Evolutionary conservation across 1,140 invertebrate species (phyloP), one percentile per base, ranked within the genome.

Genomic region (Anoplophora glabripennis): DNA sequence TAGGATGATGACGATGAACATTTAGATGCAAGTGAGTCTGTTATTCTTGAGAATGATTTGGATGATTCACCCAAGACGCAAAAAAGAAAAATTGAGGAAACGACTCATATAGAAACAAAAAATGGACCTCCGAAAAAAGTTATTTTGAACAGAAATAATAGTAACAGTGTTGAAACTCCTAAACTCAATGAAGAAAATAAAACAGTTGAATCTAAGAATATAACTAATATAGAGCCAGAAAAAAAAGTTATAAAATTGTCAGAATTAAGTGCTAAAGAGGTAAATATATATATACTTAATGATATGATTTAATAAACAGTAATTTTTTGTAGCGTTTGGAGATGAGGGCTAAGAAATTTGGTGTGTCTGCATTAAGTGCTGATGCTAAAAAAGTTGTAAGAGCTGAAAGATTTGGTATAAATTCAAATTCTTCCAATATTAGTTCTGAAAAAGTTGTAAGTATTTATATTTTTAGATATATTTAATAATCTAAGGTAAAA

Each of bases 291-390:
- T 7, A 40, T 40, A 40, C 14, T 40, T 40, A 8, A 40, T 3
- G 8, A 8, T 40, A 40, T 3, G 8, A 45, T 59, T 56, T 8
- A 40, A 63, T 44, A 51, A 54, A 60, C 59, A 49, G 64, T 63
- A 59, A 45, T 53, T 57, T 69, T 58, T 67, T 72, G 52, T 54
- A 83, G 72, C 80, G 87, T 52, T 68, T 90, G 46, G 88, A 89
- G 73, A 81, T 90, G 81, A 81, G 89, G 66, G 88, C 88, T 2
- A 89, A 89, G 69, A 86, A 89, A 69, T 92, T 92, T 79, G 89
- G 88, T 21, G 72, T 86, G n/a, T 77, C 82, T 77, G 38, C 82
- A 40, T 78, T 85, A 40, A 66, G 78, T 41, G 72, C 75, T 11
- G 75, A 76, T 51, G 81, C 84, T 47, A 82, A 83, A 60, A 90